phyloP scores from a whole-genome alignment of 1,140 invertebrate species.

The Steinernema khuongi region DNA sequence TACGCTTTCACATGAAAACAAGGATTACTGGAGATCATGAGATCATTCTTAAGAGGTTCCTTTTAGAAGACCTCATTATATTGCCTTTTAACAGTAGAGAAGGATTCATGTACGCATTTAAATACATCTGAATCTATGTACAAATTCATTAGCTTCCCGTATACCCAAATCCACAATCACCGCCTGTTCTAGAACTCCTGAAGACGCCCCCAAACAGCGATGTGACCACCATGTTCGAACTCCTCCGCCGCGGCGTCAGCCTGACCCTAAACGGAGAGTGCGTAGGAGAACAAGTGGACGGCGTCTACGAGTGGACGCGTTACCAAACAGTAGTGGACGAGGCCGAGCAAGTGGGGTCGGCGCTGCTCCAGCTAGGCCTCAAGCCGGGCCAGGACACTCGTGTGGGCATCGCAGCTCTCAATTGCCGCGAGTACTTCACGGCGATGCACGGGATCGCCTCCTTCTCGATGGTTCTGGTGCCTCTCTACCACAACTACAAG shows the following conservation, averaged over 20 bases:
- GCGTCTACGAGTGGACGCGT: slow-evolving; percentile 21
- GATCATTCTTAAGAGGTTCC: no score
- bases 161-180: no score
- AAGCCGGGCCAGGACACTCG: slow-evolving; percentile 28
- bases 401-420: slow-evolving; percentile 39
- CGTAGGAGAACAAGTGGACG: slow-evolving; percentile 29
- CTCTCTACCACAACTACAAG: slow-evolving; percentile 50
- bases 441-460: slow-evolving; percentile 28
- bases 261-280: slow-evolving; percentile 26
- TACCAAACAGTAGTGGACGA: slow-evolving; percentile 28
- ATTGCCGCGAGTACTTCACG: slow-evolving; percentile 40
- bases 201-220: slow-evolving; percentile 1
- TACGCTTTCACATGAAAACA: no score
- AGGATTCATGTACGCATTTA: no score
- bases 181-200: background rate
- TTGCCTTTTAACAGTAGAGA: no score
- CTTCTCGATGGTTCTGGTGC: slow-evolving; percentile 43
- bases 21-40: no score
- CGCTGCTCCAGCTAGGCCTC: slow-evolving; percentile 25
- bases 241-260: slow-evolving; percentile 7
- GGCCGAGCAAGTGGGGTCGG: slow-evolving; percentile 34
- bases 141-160: no score
- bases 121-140: no score
- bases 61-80: no score
- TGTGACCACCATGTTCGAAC: slow-evolving; percentile 19